phyloP scores from a whole-genome alignment of 92 coral and sea anemone genomes.

The Phenganax marumi region DNA sequence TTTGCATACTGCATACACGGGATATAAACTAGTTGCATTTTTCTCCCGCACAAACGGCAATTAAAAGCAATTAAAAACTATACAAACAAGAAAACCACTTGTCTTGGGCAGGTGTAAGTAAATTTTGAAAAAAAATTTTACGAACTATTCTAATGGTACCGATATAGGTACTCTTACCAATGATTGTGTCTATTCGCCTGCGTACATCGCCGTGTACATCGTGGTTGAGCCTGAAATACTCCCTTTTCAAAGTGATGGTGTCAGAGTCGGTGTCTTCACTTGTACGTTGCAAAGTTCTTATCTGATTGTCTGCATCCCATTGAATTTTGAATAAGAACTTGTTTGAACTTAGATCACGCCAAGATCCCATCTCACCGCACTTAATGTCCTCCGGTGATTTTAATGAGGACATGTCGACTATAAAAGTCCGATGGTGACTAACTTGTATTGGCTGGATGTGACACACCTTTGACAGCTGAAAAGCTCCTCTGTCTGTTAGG shows the following conservation, averaged over 20 bases:
- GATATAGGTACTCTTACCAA: constrained; percentile 12
- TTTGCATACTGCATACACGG: too few relatives aligned
- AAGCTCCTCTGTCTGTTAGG: constrained; percentile 30
- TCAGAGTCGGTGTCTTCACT: not conserved
- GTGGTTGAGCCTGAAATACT: constrained; percentile 52
- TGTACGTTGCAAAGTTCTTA: not conserved
- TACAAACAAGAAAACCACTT: not conserved
- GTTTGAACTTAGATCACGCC: constrained; percentile 48
- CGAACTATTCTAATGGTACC: not conserved
- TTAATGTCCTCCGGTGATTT: constrained; percentile 55
- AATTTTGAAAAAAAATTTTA: not conserved
- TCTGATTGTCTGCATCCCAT: constrained; percentile 42
- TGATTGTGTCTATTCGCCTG: constrained; percentile 45
- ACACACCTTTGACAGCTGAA: constrained; percentile 44
- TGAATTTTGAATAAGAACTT: constrained; percentile 45
- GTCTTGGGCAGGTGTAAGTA: not conserved
- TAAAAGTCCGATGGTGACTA: constrained; percentile 49
- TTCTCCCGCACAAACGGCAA: too few relatives aligned
- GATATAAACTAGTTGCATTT: too few relatives aligned
- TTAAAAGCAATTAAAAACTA: too few relatives aligned
- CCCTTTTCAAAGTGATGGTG: constrained; percentile 46
- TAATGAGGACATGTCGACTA: constrained; percentile 47
- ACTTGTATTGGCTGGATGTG: constrained; percentile 51
- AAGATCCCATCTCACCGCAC: constrained; percentile 54
- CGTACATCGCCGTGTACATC: constrained; percentile 41